Conservation (phyloP, 2,113 vertebrate species). For the Piaya cayana region DNA sequence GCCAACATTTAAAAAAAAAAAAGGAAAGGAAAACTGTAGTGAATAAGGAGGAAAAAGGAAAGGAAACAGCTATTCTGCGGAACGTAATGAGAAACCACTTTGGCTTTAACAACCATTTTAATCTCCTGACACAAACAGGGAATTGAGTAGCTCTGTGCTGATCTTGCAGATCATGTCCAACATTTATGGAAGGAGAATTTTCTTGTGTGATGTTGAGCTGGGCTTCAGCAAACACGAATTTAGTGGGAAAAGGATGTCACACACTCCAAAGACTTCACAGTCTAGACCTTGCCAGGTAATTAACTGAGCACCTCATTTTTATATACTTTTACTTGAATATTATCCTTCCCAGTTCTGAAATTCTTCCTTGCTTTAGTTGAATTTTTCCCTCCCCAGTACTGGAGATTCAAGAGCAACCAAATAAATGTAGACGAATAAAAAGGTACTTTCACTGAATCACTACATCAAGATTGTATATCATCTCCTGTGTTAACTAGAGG, state of each 20-base stretch:
- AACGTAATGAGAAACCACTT: not conserved
- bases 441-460: not conserved
- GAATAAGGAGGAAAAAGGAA: not conserved
- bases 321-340: not conserved
- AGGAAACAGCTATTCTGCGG: not conserved
- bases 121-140: constrained; percentile 4
- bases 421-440: not conserved
- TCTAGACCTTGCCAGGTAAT: constrained; percentile 22
- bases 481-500: not conserved
- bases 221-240: constrained; percentile 43
- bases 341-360: not conserved
- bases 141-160: not conserved
- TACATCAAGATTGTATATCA: not conserved
- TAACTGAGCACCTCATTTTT: not conserved
- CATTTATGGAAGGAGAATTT: constrained; percentile 25
- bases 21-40: not conserved
- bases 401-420: not conserved
- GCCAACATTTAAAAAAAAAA: not conserved
- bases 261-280: constrained; percentile 47
- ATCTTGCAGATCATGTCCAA: not conserved
- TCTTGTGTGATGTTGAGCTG: not conserved
- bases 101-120: not conserved
- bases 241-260: constrained; percentile 35
- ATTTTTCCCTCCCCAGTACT: not conserved
- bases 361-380: not conserved